These are phyloP conservation scores for Philantomba maxwellii DNA, from an alignment of 2,113 vertebrate genomes.

Conservation along the genomic window DNA sequence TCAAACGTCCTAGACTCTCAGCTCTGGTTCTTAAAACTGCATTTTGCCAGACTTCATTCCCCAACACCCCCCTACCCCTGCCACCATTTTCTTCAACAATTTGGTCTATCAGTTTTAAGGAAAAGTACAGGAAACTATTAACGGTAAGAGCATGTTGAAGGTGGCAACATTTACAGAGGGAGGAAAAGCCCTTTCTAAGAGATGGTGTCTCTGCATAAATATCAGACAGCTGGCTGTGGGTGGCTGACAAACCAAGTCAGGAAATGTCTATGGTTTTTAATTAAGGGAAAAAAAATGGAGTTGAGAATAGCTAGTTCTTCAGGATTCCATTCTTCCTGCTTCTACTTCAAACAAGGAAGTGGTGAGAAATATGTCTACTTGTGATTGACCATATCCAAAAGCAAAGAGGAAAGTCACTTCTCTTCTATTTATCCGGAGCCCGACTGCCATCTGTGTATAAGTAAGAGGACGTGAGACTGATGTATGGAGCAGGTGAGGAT, in stretches of 20 bases:
- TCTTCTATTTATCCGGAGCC: neutral
- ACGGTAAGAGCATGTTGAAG: neutral
- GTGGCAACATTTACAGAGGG: neutral
- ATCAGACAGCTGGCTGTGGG: fast-evolving
- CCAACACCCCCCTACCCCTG: fast-evolving
- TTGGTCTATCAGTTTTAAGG: neutral
- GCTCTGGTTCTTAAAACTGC: neutral
- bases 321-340: neutral
- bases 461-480: neutral
- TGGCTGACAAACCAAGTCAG: fast-evolving
- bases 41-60: neutral
- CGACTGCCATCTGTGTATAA: neutral
- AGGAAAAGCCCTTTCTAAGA: neutral
- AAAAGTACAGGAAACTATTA: neutral
- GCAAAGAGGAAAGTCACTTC: neutral
- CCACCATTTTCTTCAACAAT: neutral
- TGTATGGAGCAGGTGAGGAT: neutral
- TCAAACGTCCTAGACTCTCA: neutral
- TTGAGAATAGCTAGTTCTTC: neutral
- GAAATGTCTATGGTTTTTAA: neutral
- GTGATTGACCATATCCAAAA: conserved; percentile 1
- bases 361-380: conserved; percentile 19
- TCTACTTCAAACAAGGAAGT: neutral
- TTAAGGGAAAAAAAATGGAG: neutral
- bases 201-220: neutral